A percentile compares a stretch with the other conserved stretches of the same genome.
These are phyloP conservation scores for Neotoxoptera formosana DNA, from an alignment of 1,140 invertebrate genomes.

Conservation along the genomic window DNA sequence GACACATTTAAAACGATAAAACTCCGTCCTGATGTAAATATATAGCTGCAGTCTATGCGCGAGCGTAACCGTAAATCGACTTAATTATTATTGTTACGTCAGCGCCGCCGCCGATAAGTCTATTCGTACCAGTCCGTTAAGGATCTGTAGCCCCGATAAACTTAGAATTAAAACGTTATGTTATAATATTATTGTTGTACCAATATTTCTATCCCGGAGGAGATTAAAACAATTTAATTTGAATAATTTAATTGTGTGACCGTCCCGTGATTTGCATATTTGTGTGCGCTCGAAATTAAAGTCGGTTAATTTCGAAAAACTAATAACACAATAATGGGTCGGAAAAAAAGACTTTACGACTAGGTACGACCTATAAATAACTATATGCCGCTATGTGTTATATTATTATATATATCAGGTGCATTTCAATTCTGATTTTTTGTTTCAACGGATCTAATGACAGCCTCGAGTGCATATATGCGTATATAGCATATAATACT, in stretches of 20 bases:
- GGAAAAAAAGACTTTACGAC: neutral
- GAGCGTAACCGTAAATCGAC: neutral
- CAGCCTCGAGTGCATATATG: neutral
- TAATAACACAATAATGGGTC: neutral
- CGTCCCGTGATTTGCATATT: neutral
- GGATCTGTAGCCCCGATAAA: neutral
- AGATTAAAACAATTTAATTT: slow-evolving; percentile 12
- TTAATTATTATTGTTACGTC: neutral
- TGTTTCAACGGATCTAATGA: neutral
- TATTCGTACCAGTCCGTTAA: neutral
- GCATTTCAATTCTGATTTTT: neutral
- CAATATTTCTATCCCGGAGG: neutral
- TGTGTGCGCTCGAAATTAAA: neutral
- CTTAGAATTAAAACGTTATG: neutral
- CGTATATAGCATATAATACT: neutral
- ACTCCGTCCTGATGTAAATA: too few relatives aligned
- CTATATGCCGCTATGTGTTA: neutral
- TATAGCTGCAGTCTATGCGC: neutral
- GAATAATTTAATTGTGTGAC: slow-evolving; percentile 21
- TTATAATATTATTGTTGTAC: neutral
- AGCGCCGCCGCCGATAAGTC: neutral
- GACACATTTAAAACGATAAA: neutral
- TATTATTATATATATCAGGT: neutral
- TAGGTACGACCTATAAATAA: neutral
- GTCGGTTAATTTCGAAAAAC: neutral